These are phyloP conservation scores for Thamnophis sirtalis DNA, from an alignment of 2,113 vertebrate genomes.

Conservation along the genomic window DNA sequence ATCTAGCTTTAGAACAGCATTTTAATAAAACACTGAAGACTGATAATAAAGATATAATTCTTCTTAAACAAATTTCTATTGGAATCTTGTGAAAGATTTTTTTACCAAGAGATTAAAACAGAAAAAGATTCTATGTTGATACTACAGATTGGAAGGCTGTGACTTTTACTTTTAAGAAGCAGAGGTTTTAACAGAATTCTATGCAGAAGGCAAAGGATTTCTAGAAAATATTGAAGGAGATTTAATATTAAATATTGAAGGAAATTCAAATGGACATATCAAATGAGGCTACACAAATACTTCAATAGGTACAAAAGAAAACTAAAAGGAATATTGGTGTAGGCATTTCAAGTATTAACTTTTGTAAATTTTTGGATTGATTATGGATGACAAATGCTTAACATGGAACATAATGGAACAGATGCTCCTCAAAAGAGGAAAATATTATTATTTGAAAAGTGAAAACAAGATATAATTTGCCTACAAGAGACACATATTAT, in stretches of 20 bases:
- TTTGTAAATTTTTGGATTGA: too few relatives aligned
- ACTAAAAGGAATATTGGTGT: not conserved
- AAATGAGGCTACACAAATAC: not conserved
- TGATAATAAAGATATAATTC: not conserved
- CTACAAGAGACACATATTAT: not conserved
- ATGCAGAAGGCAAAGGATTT: not conserved
- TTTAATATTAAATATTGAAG: not conserved
- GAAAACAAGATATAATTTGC: not conserved
- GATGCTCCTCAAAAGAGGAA: not conserved
- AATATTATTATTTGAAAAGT: not conserved
- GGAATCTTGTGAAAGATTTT: not conserved
- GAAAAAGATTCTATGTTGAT: not conserved
- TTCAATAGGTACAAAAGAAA: not conserved
- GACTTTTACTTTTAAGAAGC: not conserved
- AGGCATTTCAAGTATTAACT: not conserved
- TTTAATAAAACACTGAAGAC: not conserved
- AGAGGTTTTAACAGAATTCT: not conserved
- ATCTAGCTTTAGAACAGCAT: not conserved
- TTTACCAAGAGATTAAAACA: not conserved
- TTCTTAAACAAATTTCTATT: not conserved
- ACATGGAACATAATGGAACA: not conserved
- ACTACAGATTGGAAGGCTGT: not conserved
- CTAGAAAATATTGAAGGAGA: not conserved
- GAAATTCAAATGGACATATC: not conserved
- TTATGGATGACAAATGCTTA: too few relatives aligned